Evolutionary conservation across 1,140 invertebrate species (phyloP), one percentile per base, ranked within the genome.

Genomic region (Pogonognathellus flavescens): DNA sequence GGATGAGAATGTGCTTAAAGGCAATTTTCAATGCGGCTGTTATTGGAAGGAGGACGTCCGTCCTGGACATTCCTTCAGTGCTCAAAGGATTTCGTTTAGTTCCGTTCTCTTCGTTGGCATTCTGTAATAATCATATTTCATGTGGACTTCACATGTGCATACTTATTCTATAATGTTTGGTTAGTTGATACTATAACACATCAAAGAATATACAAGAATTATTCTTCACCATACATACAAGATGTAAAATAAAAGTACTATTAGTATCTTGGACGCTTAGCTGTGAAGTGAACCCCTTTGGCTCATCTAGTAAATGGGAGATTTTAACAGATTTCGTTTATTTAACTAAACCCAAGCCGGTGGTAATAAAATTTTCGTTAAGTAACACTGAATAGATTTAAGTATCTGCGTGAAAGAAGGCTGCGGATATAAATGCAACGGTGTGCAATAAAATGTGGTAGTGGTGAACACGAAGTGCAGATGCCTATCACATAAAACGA

Each of bases 41-140:
- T 66, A 66, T 66, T 66, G 62, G 62, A 66, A 50, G 70, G 70
- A 76, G 31, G 70, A 76, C 70, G 70, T 76, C 70, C 70, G 70
- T 76, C 16, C 70, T 76, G 31, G 31, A 76, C 41, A 76, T 76
- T 76, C 70, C 49, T 76, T 25, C 31, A 25, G 70, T 25, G 70
- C 41, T 76, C 70, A 76, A 76, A 76, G 70, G 70, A 76, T 76
- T 76, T 76, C 41, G 70, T 76, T 76, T 76, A 76, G 70, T 76
- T 76, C 70, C 70, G 70, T 50, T 59, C 50, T 55, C 13, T 59
- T 81, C 50, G 52, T 81, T 81, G 55, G 80, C 80, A 55, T 81
- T 81, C 80, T 50, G 10, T 16, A 20, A 57, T 18, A n/a, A 81
- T 66, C 22, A 66, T 55, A 55, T 81, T 81, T 81, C 52, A 81